Percentiles rank a stretch among this genome's conserved stretches.
Conservation (phyloP, 2,797 vertebrate genomes). For the Gambusia yucatana region DNA sequence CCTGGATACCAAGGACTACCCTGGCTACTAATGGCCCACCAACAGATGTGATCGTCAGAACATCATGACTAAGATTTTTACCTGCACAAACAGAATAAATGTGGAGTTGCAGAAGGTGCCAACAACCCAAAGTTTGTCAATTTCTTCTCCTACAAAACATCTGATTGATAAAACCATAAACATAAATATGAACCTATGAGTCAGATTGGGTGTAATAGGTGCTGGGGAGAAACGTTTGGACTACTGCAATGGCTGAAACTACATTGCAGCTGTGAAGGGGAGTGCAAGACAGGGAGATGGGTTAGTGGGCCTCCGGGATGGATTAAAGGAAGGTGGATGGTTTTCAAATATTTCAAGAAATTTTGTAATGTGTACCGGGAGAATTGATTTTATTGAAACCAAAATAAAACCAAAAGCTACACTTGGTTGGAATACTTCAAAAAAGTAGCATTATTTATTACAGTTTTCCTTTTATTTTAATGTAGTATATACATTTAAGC, state of each 20-base stretch:
- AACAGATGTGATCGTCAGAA: constrained; percentile 58
- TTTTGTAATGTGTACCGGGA: background rate
- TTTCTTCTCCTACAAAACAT: background rate
- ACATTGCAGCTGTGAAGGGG: constrained; percentile 12
- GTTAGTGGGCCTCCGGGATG: constrained; percentile 11
- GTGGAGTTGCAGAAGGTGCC: background rate
- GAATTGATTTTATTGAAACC: background rate
- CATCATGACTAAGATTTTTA: constrained; percentile 43
- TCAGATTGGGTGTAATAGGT: background rate
- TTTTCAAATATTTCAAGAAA: background rate
- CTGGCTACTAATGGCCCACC: constrained; percentile 45
- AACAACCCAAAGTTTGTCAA: background rate
- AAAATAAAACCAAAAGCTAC: background rate
- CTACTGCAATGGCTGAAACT: background rate
- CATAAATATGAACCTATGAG: background rate
- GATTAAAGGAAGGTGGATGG: background rate
- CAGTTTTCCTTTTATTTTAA: background rate
- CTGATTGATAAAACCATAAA: background rate
- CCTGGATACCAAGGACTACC: constrained; percentile 57
- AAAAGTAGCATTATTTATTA: background rate
- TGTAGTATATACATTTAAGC: background rate
- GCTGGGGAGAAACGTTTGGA: background rate
- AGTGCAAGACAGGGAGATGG: constrained; percentile 5
- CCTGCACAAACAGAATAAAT: constrained; percentile 20
- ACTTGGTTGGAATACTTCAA: background rate